These are phyloP conservation scores for Camelus dromedarius DNA, from an alignment of 2,113 vertebrate genomes.

Conservation along the genomic window DNA sequence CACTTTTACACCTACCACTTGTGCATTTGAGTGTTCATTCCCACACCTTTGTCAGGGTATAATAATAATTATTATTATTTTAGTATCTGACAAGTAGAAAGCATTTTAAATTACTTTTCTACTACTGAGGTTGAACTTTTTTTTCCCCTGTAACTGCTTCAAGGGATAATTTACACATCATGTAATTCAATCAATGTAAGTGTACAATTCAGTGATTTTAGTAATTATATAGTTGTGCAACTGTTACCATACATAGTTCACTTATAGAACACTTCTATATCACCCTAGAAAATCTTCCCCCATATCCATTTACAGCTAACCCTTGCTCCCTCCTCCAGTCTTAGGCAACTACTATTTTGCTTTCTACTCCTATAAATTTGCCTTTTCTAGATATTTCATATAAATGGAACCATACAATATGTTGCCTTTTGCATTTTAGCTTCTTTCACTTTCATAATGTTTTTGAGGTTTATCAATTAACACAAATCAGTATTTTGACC, in stretches of 20 bases:
- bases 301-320: background rate
- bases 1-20: background rate
- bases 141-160: background rate
- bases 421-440: background rate
- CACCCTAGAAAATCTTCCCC: background rate
- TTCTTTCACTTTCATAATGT: background rate
- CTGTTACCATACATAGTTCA: background rate
- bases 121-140: background rate
- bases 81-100: slow-evolving; percentile 2
- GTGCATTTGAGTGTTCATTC: background rate
- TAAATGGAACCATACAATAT: background rate
- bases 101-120: background rate
- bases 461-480: background rate
- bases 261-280: background rate
- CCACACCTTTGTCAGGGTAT: background rate
- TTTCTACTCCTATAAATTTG: background rate
- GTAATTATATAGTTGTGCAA: background rate
- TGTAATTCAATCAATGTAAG: background rate
- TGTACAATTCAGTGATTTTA: background rate
- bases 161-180: background rate
- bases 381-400: background rate
- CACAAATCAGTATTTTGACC: background rate
- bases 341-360: background rate
- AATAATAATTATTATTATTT: background rate
- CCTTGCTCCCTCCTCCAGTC: background rate